phyloP scores from a whole-genome alignment of 2,888 invertebrate species.

The Cephus pygmeus region DNA sequence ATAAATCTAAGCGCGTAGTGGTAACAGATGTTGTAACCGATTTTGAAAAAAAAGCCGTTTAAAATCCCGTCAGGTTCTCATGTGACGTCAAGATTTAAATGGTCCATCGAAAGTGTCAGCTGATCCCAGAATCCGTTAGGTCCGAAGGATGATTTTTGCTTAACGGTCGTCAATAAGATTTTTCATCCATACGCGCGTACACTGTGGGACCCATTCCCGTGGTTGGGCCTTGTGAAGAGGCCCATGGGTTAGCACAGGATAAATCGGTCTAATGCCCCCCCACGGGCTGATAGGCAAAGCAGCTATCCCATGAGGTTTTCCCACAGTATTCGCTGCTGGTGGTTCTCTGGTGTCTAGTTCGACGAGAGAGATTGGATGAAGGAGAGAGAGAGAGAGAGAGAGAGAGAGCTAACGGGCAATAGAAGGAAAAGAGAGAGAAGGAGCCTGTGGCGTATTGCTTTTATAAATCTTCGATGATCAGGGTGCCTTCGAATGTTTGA shows the following conservation, averaged over 20 bases:
- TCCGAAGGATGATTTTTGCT: slow-evolving; percentile 12
- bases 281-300: slow-evolving; percentile 54
- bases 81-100: slow-evolving; percentile 17
- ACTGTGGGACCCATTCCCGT: not conserved
- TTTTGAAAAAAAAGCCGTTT: not conserved
- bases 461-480: slow-evolving; percentile 65
- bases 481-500: slow-evolving; percentile 53
- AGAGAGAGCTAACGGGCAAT: slow-evolving; percentile 27
- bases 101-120: slow-evolving; percentile 14
- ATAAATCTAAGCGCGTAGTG: not conserved
- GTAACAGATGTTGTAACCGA: not conserved
- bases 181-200: not conserved
- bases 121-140: slow-evolving; percentile 16
- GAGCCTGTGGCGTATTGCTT: slow-evolving; percentile 43
- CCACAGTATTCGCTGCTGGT: slow-evolving; percentile 60
- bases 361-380: not conserved
- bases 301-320: slow-evolving; percentile 42
- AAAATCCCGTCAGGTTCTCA: not conserved
- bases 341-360: slow-evolving; percentile 16
- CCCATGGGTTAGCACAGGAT: not conserved
- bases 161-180: slow-evolving; percentile 16
- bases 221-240: not conserved
- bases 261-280: slow-evolving; percentile 14
- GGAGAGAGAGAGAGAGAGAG: slow-evolving; percentile 1
- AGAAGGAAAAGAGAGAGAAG: slow-evolving; percentile 17